Conservation (phyloP, 2,888 invertebrate genomes). For the Chydorus sphaericus region DNA sequence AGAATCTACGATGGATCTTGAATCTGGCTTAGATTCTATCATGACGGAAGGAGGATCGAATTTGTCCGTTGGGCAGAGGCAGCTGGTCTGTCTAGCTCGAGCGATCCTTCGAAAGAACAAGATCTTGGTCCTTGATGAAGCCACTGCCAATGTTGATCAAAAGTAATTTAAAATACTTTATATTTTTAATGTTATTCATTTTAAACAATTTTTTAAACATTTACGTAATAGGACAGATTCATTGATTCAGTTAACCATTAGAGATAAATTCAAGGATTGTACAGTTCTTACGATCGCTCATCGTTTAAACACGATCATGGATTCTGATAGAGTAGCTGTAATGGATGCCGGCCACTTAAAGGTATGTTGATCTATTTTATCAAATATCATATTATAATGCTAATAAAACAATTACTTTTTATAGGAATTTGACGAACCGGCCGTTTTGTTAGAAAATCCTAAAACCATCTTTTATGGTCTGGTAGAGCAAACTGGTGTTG, state of each 20-base stretch:
- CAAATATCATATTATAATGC: too few species aligned
- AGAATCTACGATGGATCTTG: constrained; percentile 43
- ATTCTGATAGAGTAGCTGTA: constrained; percentile 14
- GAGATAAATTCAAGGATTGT: constrained; percentile 13
- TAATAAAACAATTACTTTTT: too few species aligned
- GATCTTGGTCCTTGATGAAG: constrained; percentile 78
- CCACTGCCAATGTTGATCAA: constrained; percentile 84
- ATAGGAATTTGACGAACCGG: constrained; percentile 60
- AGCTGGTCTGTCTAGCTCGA: constrained; percentile 74
- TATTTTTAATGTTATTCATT: background rate
- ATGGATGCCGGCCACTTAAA: constrained; percentile 18
- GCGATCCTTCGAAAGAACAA: constrained; percentile 71
- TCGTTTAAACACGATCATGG: constrained; percentile 16
- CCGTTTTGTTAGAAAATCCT: constrained; percentile 42
- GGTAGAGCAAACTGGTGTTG: constrained; percentile 52
- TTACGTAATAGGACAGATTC: constrained; percentile 15
- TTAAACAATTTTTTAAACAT: background rate
- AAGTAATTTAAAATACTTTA: constrained; percentile 42
- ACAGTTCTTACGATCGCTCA: constrained; percentile 16
- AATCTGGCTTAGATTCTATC: constrained; percentile 48
- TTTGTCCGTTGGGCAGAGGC: constrained; percentile 80
- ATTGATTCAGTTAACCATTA: constrained; percentile 14
- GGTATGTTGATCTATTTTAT: too few species aligned
- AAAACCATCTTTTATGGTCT: constrained; percentile 46
- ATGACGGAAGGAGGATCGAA: constrained; percentile 56